Percentiles rank a stretch among this genome's conserved stretches.
Conservation (phyloP, 2,797 vertebrate species). For the Salarias fasciatus region DNA sequence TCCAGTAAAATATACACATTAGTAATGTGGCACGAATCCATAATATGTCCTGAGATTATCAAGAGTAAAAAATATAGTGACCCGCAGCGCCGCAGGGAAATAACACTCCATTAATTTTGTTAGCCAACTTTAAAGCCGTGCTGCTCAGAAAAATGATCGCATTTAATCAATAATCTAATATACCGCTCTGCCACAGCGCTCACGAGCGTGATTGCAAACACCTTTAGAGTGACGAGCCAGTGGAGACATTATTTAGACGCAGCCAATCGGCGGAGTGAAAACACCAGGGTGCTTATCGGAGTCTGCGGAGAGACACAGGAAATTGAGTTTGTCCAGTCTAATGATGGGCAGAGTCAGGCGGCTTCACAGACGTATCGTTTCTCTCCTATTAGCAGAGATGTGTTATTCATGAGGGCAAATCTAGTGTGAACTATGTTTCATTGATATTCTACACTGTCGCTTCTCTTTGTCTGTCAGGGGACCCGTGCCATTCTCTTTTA, state of each 20-base stretch:
- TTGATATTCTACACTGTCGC: slow-evolving; percentile 81
- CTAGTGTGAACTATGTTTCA: slow-evolving; percentile 83
- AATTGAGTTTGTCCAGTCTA: slow-evolving; percentile 85
- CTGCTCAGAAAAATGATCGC: slow-evolving; percentile 1
- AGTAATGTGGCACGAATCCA: background rate
- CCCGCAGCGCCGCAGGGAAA: no score
- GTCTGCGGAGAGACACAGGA: slow-evolving; percentile 81
- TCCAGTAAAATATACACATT: background rate
- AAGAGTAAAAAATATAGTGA: no score
- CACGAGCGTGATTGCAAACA: slow-evolving; percentile 54
- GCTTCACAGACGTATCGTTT: slow-evolving; percentile 74
- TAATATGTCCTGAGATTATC: background rate
- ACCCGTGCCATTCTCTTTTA: slow-evolving; percentile 70
- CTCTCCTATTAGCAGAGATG: slow-evolving; percentile 83
- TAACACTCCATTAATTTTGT: no score
- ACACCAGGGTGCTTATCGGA: slow-evolving; percentile 72
- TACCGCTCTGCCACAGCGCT: slow-evolving; percentile 36
- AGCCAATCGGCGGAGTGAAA: slow-evolving; percentile 47
- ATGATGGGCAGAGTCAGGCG: slow-evolving; percentile 76
- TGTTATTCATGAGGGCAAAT: slow-evolving; percentile 88
- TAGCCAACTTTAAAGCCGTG: slow-evolving; percentile 3
- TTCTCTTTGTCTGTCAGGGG: slow-evolving; percentile 75
- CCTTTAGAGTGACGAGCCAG: slow-evolving; percentile 46
- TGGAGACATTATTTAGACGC: slow-evolving; percentile 60
- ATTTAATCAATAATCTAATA: slow-evolving; percentile 34